Conservation (phyloP, 2,797 vertebrate species). For the Gadopsis marmoratus region DNA sequence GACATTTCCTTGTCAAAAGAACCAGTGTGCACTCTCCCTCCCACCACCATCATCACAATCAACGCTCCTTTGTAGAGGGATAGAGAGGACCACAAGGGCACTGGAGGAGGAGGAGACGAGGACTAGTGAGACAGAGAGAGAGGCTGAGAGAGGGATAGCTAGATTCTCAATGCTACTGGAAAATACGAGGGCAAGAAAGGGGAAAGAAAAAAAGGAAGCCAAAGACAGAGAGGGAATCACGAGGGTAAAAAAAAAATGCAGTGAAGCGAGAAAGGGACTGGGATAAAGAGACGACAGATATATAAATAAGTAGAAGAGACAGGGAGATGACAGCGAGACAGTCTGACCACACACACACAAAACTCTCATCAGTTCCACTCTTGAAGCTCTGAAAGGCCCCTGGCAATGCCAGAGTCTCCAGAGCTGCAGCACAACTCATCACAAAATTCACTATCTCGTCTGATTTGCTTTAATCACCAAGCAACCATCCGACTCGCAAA, state of each 20-base stretch:
- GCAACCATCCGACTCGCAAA: slow-evolving; percentile 54
- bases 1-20: slow-evolving; percentile 87
- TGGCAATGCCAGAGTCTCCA: slow-evolving; percentile 70
- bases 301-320: slow-evolving; percentile 77
- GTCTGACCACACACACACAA: slow-evolving; percentile 64
- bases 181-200: slow-evolving; percentile 46
- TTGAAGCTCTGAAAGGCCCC: slow-evolving; percentile 74
- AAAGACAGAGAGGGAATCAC: slow-evolving; percentile 62
- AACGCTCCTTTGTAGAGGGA: slow-evolving; percentile 82
- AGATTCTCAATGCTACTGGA: slow-evolving; percentile 70
- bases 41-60: slow-evolving; percentile 82
- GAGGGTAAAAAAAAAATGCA: slow-evolving; percentile 66
- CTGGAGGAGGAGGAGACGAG: slow-evolving; percentile 57
- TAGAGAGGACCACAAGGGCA: slow-evolving; percentile 73
- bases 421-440: slow-evolving; percentile 69
- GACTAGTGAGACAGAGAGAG: slow-evolving; percentile 56
- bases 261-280: slow-evolving; percentile 65
- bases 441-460: slow-evolving; percentile 75
- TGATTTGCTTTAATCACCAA: slow-evolving; percentile 80
- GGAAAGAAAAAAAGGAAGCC: slow-evolving; percentile 14
- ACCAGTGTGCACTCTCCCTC: slow-evolving; percentile 81
- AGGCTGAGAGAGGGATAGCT: slow-evolving; percentile 62
- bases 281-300: slow-evolving; percentile 75
- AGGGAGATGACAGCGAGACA: slow-evolving; percentile 75
- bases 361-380: slow-evolving; percentile 76